Conservation (phyloP, 2,113 vertebrate genomes). For the Apteryx owenii region DNA sequence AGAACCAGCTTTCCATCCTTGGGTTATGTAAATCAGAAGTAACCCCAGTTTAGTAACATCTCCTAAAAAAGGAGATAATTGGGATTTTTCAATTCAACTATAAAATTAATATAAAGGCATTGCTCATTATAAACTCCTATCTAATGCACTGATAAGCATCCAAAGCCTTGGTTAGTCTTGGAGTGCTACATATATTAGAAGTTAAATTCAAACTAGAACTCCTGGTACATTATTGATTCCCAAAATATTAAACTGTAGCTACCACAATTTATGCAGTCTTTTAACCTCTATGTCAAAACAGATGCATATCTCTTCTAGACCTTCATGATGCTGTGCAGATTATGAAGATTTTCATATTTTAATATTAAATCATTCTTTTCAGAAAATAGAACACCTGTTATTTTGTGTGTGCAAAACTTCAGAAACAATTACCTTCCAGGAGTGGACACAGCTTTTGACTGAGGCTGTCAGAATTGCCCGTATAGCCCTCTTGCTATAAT, state of each 20-base stretch:
- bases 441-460: conserved; percentile 35
- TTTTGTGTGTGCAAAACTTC: not conserved
- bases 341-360: not conserved
- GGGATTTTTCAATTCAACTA: not conserved
- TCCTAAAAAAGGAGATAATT: not conserved
- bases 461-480: conserved; percentile 55
- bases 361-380: not conserved
- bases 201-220: not conserved
- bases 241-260: not conserved
- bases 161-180: not conserved
- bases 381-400: not conserved
- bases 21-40: not conserved
- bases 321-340: conserved; percentile 42
- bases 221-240: not conserved
- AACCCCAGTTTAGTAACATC: not conserved
- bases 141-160: not conserved
- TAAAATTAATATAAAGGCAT: not conserved
- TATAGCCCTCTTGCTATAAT: conserved; percentile 49
- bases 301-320: not conserved
- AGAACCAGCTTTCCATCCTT: not conserved
- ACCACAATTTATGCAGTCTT: not conserved
- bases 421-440: conserved; percentile 37
- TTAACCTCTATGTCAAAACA: conserved; percentile 2
- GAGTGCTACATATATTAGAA: not conserved
- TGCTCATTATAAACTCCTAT: not conserved